Evolutionary conservation across 2,888 invertebrate species (phyloP).

Genomic region (Omphaloscelis lunosa): DNA sequence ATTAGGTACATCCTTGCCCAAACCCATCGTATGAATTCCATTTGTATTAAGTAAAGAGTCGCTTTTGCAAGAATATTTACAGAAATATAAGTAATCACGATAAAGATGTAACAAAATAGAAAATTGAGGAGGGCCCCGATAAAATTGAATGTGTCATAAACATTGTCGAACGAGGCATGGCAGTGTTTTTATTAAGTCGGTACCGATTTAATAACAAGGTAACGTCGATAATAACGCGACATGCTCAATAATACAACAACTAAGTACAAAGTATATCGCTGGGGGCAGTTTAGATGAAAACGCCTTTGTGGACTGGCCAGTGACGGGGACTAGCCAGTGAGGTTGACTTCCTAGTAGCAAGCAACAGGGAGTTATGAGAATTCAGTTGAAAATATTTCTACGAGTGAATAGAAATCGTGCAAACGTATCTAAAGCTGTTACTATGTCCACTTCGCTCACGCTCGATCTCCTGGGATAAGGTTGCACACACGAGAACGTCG

Average conservation of each 20-base stretch:
- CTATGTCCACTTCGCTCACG: constrained; percentile 55
- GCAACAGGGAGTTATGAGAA: constrained; percentile 20
- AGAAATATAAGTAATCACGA: constrained; percentile 34
- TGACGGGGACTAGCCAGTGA: neutral
- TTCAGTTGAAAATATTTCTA: constrained; percentile 41
- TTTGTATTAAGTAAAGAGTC: constrained; percentile 38
- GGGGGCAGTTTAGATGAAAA: neutral
- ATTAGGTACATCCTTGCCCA: constrained; percentile 30
- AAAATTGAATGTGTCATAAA: constrained; percentile 43
- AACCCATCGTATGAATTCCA: constrained; percentile 38
- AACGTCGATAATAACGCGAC: constrained; percentile 5
- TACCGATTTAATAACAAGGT: constrained; percentile 22
- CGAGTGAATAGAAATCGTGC: constrained; percentile 49
- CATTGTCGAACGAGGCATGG: constrained; percentile 10
- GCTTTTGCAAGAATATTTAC: constrained; percentile 33
- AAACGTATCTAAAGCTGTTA: constrained; percentile 34
- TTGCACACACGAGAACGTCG: constrained; percentile 42
- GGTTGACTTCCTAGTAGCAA: neutral
- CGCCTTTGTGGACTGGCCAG: neutral
- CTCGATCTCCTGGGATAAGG: constrained; percentile 51
- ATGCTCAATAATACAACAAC: neutral
- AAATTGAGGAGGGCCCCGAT: constrained; percentile 21
- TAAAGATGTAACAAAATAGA: constrained; percentile 29
- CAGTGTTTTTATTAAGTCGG: constrained; percentile 24
- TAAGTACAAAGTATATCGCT: neutral